phyloP scores from a whole-genome alignment of 2,113 vertebrate species.

The Vidua chalybeata region DNA sequence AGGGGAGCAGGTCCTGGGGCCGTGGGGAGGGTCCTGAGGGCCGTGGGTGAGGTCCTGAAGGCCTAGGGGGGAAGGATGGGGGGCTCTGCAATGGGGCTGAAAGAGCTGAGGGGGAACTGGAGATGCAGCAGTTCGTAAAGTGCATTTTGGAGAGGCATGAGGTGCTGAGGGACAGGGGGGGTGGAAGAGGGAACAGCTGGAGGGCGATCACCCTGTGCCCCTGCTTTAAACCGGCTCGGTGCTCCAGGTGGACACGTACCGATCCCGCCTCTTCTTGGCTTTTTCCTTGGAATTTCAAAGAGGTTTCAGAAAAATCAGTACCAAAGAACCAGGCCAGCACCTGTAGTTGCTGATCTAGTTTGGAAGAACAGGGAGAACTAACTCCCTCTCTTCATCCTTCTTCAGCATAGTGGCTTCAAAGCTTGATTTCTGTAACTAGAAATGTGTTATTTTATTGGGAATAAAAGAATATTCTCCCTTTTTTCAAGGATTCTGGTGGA shows the following conservation, averaged over 20 bases:
- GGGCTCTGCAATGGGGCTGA: background rate
- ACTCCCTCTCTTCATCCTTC: background rate
- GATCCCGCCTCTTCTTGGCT: fast-evolving
- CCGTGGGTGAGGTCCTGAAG: too few species aligned
- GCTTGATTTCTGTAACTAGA: background rate
- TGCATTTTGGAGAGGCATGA: background rate
- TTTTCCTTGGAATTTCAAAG: background rate
- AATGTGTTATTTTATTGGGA: fast-evolving
- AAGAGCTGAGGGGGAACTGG: background rate
- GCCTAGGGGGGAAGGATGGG: background rate
- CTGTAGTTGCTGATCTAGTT: background rate
- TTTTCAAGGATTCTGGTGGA: background rate
- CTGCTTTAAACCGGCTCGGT: background rate
- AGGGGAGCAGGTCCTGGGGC: background rate
- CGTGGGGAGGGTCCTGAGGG: background rate
- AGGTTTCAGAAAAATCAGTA: background rate
- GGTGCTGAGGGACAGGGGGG: background rate
- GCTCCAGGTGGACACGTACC: background rate
- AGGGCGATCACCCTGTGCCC: fast-evolving
- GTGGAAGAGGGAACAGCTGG: background rate
- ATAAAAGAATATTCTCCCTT: background rate
- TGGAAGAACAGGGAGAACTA: background rate
- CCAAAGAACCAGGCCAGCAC: background rate
- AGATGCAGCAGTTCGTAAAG: fast-evolving
- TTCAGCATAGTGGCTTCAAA: background rate